Base-by-base conservation (phyloP, 2,888 invertebrate genomes). In the Leuctra nigra region DNA sequence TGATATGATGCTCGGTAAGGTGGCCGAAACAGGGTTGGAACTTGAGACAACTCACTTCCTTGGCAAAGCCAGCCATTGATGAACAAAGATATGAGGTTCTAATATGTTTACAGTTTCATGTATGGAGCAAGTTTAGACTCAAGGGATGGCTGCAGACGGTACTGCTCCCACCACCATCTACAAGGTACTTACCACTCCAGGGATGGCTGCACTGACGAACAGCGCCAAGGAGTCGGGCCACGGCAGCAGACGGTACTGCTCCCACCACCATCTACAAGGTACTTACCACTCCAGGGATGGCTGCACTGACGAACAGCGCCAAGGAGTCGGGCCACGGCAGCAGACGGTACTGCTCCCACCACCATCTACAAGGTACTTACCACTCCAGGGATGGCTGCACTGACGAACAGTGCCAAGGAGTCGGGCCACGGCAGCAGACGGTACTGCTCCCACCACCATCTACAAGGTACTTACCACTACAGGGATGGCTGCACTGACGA, bases 391-490 rank as follows among this genome's bases (percentile, higher is more conserved):
- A 93, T 90, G 62, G 88, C 91, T 6, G 93, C 91, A 66, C 91
- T 91, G 72, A 93, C 87, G 74, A 92, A 93, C 61, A 94, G 82
- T 44, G 91, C 92, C 66, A 92, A 78, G 61, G 91, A 91, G 75
- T 95, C 95, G 0, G 94, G 94, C 92, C 94, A 93, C 4, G 95
- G 94, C 63, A 95, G 77, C 61, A 91, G 77, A 73, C 87, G 86
- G 77, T 93, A 94, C 72, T 95, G 94, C 69, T 92, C 91, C 94
- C 94, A 95, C 94, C 94, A 95, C 66, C n/a, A n/a, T n/a, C n/a
- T n/a, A n/a, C n/a, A n/a, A n/a, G 14, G 47, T 48, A 29, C 29
- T 55, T 59, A 63, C 66, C 62, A 65, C 63, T 14, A 67, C 67
- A 44, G 63, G 63, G 41, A 67, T 60, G 55, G 69, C 68, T 1